A percentile compares a stretch with the other conserved stretches of the same genome.
phyloP scores from a whole-genome alignment of 1,140 invertebrate species.

The Rhynchophorus ferrugineus region DNA sequence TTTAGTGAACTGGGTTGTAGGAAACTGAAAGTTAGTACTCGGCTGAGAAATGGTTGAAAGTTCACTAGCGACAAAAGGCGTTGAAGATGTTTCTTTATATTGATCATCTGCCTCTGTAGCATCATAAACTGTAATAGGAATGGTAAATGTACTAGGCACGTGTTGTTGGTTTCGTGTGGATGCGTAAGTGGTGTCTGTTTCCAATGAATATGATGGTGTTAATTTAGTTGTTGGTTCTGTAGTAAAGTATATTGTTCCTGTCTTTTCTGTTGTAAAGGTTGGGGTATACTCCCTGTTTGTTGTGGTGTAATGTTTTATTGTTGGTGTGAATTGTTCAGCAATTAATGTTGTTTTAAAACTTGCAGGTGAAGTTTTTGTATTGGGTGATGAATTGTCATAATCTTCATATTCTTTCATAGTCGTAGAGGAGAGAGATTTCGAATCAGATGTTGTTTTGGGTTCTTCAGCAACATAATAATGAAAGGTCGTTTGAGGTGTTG shows the following conservation, averaged over 20 bases:
- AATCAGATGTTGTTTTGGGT: constrained; percentile 6
- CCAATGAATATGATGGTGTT: neutral
- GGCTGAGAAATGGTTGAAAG: neutral
- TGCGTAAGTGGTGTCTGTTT: constrained; percentile 2
- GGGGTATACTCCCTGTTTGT: too few species aligned
- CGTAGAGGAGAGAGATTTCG: neutral
- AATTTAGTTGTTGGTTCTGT: constrained; percentile 4
- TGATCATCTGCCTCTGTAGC: neutral
- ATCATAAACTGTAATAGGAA: constrained; percentile 5
- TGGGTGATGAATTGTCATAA: neutral
- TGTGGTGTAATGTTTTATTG: too few species aligned
- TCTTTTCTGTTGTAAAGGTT: neutral
- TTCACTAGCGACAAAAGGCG: neutral
- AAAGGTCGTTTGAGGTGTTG: constrained; percentile 17
- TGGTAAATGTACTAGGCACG: neutral
- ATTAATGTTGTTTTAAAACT: neutral
- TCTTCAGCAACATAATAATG: constrained; percentile 24
- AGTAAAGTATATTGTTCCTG: neutral
- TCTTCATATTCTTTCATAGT: neutral
- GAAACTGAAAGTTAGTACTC: neutral
- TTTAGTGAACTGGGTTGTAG: neutral
- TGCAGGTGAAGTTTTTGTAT: neutral
- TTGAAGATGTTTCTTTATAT: neutral
- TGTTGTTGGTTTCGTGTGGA: neutral
- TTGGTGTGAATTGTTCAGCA: too few species aligned